Conservation (phyloP, 2,797 vertebrate species). For the Pipistrellus kuhlii region DNA sequence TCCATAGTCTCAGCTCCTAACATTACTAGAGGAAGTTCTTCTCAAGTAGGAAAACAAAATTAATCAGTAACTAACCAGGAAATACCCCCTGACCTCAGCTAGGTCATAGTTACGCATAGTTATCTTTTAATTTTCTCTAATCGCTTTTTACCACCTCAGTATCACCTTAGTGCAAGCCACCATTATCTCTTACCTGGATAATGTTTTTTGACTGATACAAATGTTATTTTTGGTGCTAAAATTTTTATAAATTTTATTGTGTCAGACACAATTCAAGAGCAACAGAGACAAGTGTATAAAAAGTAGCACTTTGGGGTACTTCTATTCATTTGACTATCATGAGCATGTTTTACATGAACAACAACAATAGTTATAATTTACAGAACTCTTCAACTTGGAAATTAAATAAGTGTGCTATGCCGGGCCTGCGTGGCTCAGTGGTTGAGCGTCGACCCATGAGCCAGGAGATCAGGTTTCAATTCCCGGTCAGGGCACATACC, state of each 20-base stretch:
- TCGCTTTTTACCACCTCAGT: background rate
- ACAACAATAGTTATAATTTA: slow-evolving; percentile 80
- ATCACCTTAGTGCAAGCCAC: background rate
- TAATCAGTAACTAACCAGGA: slow-evolving; percentile 27
- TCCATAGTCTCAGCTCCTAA: background rate
- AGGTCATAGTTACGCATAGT: background rate
- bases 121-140: slow-evolving; percentile 38
- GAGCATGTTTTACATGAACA: slow-evolving; percentile 77
- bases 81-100: background rate
- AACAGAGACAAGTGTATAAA: slow-evolving; percentile 84
- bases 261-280: slow-evolving; percentile 83
- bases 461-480: background rate
- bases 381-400: slow-evolving; percentile 66
- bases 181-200: background rate
- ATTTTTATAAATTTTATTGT: slow-evolving; percentile 80
- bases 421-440: background rate
- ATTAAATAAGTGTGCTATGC: slow-evolving; percentile 52
- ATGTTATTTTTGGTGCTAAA: slow-evolving; percentile 86
- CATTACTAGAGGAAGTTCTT: slow-evolving; percentile 24
- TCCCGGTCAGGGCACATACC: background rate
- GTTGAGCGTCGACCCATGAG: background rate
- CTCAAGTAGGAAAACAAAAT: slow-evolving; percentile 37
- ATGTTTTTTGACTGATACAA: slow-evolving; percentile 54
- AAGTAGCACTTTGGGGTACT: slow-evolving; percentile 86
- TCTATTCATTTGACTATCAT: slow-evolving; percentile 82